These are phyloP conservation scores for Sporophila hypoxantha DNA, from an alignment of 2,113 vertebrate species.

Conservation along the genomic window DNA sequence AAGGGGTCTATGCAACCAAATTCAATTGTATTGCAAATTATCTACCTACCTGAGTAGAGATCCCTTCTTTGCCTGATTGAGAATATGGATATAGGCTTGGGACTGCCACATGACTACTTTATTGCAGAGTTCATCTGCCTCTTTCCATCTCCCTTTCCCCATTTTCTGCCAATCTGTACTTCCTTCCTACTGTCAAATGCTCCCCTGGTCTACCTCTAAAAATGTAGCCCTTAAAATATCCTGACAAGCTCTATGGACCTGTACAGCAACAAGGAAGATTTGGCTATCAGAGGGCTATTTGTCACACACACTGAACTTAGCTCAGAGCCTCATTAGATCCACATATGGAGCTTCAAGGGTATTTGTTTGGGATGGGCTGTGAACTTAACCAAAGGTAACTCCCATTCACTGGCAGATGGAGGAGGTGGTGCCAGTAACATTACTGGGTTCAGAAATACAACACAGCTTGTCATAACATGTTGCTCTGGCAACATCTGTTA, in stretches of 20 bases:
- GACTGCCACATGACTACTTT: neutral
- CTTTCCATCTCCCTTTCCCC: neutral
- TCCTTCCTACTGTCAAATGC: neutral
- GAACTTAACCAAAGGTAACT: constrained; percentile 20
- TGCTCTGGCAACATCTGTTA: constrained; percentile 55
- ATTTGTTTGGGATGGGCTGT: neutral
- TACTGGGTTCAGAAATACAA: constrained; percentile 40
- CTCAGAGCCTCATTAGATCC: neutral
- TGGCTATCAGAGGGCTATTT: neutral
- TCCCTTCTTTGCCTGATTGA: neutral
- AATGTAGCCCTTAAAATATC: neutral
- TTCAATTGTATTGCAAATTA: neutral
- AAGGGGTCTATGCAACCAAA: neutral
- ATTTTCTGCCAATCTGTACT: neutral
- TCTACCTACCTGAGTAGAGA: neutral
- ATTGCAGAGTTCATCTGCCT: neutral
- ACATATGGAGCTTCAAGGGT: neutral
- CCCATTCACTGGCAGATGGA: constrained; percentile 11
- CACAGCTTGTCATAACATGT: constrained; percentile 46
- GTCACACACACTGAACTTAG: neutral
- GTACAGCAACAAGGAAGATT: neutral
- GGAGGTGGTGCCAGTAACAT: constrained; percentile 13
- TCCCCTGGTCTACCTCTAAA: neutral
- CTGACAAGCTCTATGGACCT: neutral
- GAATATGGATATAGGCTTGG: neutral